phyloP scores from a whole-genome alignment of 2,888 invertebrate genomes.

The Macrophya annulata region DNA sequence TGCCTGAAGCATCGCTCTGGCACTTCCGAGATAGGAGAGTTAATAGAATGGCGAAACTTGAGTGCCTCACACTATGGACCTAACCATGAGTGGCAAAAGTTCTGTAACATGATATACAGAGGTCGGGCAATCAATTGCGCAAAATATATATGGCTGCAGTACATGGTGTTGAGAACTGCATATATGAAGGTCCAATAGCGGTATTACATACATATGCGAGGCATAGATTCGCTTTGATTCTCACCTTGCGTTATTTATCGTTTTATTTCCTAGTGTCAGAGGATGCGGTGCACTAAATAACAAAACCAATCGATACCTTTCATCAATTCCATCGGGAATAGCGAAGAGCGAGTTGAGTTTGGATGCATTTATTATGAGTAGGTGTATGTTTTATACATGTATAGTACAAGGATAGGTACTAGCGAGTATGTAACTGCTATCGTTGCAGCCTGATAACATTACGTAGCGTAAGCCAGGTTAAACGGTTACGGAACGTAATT shows the following conservation, averaged over 20 bases:
- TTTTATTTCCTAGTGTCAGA: conserved; percentile 34
- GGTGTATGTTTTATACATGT: neutral
- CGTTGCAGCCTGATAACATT: neutral
- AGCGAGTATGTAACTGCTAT: neutral
- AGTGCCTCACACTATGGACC: neutral
- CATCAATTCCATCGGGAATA: neutral
- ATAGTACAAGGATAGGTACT: neutral
- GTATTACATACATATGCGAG: no score
- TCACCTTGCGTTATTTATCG: conserved; percentile 2
- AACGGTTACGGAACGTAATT: conserved; percentile 6
- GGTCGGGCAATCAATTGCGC: neutral
- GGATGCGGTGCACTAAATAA: conserved; percentile 17
- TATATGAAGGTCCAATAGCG: neutral
- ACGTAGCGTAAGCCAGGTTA: neutral
- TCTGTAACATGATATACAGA: neutral
- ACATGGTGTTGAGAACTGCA: neutral
- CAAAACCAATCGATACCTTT: conserved; percentile 5
- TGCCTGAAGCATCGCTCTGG: neutral
- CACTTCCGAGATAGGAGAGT: neutral
- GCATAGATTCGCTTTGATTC: conserved; percentile 9
- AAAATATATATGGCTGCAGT: neutral
- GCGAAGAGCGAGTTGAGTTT: neutral
- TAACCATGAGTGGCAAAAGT: neutral
- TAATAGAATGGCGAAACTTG: conserved; percentile 1
- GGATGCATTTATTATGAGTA: neutral